Conservation (phyloP, 2,888 invertebrate species). For the Lasioglossum zephyrum region DNA sequence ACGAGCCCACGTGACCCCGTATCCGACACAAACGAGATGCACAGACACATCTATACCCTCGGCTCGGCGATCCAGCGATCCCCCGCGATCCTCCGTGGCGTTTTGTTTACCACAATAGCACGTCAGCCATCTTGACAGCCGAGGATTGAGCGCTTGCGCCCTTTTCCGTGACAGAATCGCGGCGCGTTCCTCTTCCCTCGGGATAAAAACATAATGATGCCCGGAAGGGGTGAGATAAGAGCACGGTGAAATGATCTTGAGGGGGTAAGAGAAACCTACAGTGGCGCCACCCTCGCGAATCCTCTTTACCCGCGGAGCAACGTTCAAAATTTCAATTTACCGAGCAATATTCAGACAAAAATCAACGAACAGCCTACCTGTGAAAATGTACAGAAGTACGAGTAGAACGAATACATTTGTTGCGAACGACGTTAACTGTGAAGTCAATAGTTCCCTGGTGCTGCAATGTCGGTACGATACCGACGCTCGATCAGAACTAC, state of each 20-base stretch:
- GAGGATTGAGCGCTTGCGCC: constrained; percentile 65
- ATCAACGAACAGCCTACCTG: not conserved
- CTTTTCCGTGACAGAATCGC: constrained; percentile 48
- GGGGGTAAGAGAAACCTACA: not conserved
- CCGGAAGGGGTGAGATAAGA: constrained; percentile 17
- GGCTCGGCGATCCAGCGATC: constrained; percentile 38
- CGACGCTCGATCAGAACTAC: not conserved
- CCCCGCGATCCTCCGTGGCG: constrained; percentile 57
- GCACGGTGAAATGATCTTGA: not conserved
- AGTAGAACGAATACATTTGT: not conserved
- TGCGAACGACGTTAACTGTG: not conserved
- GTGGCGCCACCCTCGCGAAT: constrained; percentile 41
- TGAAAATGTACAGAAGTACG: not conserved
- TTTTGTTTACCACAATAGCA: constrained; percentile 71
- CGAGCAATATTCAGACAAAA: not conserved
- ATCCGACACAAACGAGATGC: constrained; percentile 52
- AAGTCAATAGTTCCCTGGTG: no score
- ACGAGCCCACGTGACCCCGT: constrained; percentile 49
- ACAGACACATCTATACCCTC: constrained; percentile 50
- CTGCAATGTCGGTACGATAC: constrained; percentile 5
- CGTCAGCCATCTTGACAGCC: constrained; percentile 72
- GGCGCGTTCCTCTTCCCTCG: constrained; percentile 60
- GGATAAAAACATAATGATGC: constrained; percentile 53
- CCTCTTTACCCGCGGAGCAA: not conserved
- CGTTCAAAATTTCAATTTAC: not conserved